A percentile compares a stretch with the other conserved stretches of the same genome.
phyloP scores from a whole-genome alignment of 1,140 invertebrate species.

The Zaprionus camerounensis region DNA sequence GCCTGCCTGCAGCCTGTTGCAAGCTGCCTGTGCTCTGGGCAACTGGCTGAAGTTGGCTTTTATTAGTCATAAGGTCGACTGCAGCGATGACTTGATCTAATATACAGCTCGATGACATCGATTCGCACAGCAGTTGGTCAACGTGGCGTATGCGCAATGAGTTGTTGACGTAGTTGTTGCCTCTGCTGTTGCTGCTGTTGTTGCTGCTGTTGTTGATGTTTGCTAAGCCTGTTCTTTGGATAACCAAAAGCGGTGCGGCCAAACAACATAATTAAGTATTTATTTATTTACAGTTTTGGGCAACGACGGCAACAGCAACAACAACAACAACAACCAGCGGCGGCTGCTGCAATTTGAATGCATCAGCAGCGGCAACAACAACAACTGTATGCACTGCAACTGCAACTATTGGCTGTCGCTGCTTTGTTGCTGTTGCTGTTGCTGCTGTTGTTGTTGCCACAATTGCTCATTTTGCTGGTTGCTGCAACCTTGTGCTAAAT shows the following conservation, averaged over 20 bases:
- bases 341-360: conserved; percentile 62
- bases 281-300: conserved; percentile 83
- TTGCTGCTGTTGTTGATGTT: not conserved
- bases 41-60: conserved; percentile 12
- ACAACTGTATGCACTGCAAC: conserved; percentile 25
- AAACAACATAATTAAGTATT: conserved; percentile 83
- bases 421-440: conserved; percentile 64
- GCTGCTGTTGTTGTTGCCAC: conserved; percentile 66
- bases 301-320: conserved; percentile 61
- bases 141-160: conserved; percentile 77
- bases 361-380: conserved; percentile 47
- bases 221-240: conserved; percentile 65
- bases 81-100: conserved; percentile 23
- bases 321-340: conserved; percentile 31
- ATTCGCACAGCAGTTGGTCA: conserved; percentile 58
- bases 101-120: conserved; percentile 24
- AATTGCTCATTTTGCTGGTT: conserved; percentile 78
- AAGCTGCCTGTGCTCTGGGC: not conserved
- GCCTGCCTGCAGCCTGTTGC: not conserved
- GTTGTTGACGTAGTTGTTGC: not conserved
- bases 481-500: conserved; percentile 80
- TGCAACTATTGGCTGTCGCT: conserved; percentile 48
- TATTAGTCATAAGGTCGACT: conserved; percentile 35
- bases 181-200: not conserved
- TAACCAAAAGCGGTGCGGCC: conserved; percentile 65